These are phyloP conservation scores for Caenorhabditis macrosperma DNA, from an alignment of 2,888 invertebrate genomes.

Conservation along the genomic window DNA sequence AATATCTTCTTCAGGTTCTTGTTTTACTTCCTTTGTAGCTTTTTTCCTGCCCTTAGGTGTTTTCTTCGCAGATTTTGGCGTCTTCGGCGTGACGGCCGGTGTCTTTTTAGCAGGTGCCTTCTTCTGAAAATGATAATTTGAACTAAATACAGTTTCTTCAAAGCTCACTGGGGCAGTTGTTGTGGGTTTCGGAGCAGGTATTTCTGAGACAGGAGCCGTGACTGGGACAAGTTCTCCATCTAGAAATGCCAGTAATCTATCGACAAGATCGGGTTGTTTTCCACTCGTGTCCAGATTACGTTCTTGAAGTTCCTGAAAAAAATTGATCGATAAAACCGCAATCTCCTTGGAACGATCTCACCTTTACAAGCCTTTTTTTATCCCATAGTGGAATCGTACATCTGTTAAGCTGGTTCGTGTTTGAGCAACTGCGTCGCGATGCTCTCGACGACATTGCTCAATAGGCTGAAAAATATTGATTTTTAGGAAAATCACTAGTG, in stretches of 20 bases:
- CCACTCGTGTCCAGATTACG: constrained; percentile 58
- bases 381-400: constrained; percentile 24
- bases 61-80: constrained; percentile 1
- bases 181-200: background rate
- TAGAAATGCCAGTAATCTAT: constrained; percentile 58
- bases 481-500: background rate
- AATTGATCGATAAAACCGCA: background rate
- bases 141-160: background rate
- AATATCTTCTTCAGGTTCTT: constrained; percentile 20
- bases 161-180: constrained; percentile 9
- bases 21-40: constrained; percentile 3
- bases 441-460: constrained; percentile 26
- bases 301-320: constrained; percentile 59
- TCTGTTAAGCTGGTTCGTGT: constrained; percentile 28
- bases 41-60: background rate
- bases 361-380: constrained; percentile 36
- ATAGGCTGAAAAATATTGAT: background rate
- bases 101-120: constrained; percentile 6
- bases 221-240: constrained; percentile 11
- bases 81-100: constrained; percentile 1
- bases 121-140: background rate
- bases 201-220: background rate
- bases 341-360: background rate
- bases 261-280: constrained; percentile 47
- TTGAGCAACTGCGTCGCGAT: constrained; percentile 48